phyloP scores from a whole-genome alignment of 2,797 vertebrate species.

The Falco concolor region DNA sequence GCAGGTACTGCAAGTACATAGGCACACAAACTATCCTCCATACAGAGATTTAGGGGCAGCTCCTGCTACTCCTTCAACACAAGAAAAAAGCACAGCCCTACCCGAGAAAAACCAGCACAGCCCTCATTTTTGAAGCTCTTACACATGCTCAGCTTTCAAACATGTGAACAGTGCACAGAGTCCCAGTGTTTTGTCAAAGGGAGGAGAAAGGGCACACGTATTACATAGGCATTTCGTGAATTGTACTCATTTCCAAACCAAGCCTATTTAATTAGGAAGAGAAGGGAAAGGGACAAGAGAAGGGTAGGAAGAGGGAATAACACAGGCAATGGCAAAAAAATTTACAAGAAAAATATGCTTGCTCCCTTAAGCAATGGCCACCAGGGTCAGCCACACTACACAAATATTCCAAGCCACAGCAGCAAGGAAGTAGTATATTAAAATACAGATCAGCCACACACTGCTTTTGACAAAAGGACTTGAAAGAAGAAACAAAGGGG shows the following conservation, averaged over 20 bases:
- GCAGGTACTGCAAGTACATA: background rate
- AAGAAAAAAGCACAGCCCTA: background rate
- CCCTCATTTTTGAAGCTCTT: background rate
- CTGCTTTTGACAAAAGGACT: background rate
- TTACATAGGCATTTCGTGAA: background rate
- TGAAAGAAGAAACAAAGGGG: background rate
- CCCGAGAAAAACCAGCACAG: background rate
- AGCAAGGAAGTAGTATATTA: background rate
- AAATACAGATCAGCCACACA: background rate
- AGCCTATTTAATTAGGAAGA: conserved; percentile 18
- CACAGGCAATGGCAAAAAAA: background rate
- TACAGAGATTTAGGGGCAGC: background rate
- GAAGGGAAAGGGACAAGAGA: background rate
- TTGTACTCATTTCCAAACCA: conserved; percentile 20
- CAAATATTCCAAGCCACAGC: background rate
- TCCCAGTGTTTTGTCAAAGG: background rate
- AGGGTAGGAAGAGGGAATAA: background rate
- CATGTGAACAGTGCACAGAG: background rate
- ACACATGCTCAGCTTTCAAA: background rate
- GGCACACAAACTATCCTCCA: background rate
- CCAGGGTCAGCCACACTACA: background rate
- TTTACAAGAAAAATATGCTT: background rate
- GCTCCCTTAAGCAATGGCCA: background rate
- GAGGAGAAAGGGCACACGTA: background rate
- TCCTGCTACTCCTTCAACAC: background rate